Evolutionary conservation across 2,888 invertebrate species (phyloP).

Genomic region (Myathropa florea): DNA sequence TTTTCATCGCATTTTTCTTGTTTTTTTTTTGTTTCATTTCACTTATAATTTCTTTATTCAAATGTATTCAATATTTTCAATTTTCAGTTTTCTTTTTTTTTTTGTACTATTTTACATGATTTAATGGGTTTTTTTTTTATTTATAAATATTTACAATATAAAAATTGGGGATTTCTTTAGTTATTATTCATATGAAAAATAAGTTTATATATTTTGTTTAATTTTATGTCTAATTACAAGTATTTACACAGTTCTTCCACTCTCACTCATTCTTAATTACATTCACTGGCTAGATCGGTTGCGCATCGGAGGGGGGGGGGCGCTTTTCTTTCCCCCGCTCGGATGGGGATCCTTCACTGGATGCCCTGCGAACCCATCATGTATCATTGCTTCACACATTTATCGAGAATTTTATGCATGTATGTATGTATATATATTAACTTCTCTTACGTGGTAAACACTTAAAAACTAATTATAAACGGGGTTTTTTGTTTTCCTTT

Average conservation of each 20-base stretch:
- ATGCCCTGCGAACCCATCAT: not conserved
- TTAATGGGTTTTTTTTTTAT: constrained; percentile 18
- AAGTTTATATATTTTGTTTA: constrained; percentile 32
- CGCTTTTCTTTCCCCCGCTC: not conserved
- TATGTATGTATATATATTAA: constrained; percentile 24
- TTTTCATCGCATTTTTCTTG: not conserved
- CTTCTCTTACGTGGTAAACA: constrained; percentile 37
- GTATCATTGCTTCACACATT: not conserved
- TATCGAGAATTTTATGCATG: not conserved
- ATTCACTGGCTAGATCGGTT: constrained; percentile 24
- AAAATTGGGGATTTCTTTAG: constrained; percentile 10
- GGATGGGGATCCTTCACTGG: too few relatives aligned
- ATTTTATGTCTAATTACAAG: constrained; percentile 51
- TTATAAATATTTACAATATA: constrained; percentile 55
- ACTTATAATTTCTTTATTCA: constrained; percentile 44
- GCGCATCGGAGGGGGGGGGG: not conserved
- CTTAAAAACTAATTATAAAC: constrained; percentile 49
- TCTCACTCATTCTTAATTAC: constrained; percentile 41
- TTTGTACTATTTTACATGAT: constrained; percentile 70
- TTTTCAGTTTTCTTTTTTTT: constrained; percentile 11
- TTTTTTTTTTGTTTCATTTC: constrained; percentile 3
- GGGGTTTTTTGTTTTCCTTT: constrained; percentile 7
- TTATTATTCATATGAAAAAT: constrained; percentile 29
- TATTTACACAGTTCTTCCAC: constrained; percentile 44
- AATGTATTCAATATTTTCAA: constrained; percentile 45